Base-by-base conservation (phyloP, 2,888 invertebrate genomes). In the Lampropteryx suffumata region DNA sequence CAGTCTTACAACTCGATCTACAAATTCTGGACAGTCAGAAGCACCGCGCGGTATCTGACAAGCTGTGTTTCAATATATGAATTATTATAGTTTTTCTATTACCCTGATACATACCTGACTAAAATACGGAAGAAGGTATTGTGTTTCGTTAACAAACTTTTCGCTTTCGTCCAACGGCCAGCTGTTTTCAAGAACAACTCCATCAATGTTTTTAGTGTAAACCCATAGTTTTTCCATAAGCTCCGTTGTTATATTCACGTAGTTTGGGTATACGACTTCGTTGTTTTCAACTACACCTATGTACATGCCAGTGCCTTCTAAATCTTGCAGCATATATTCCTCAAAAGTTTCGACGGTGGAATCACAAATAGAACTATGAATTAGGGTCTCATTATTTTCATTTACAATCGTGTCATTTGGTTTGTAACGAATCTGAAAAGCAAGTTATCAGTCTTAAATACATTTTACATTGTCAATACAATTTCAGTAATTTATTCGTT, bases 41-140 rank as follows among this genome's bases (percentile, higher is more conserved):
- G n/a, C n/a, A n/a, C n/a, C n/a, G n/a, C n/a, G n/a, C n/a, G n/a
- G n/a, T n/a, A n/a, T n/a, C n/a, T n/a, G n/a, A n/a, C n/a, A n/a
- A n/a, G n/a, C n/a, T n/a, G n/a, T n/a, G n/a, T n/a, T n/a, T n/a
- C n/a, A n/a, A 17, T 17, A 3, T 17, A 17, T 17, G 17, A 17
- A 17, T 17, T 17, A 4, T 17, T 3, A 17, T 17, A n/a, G n/a
- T n/a, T n/a, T n/a, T n/a, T n/a, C n/a, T n/a, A n/a, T n/a, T n/a
- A n/a, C n/a, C n/a, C n/a, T n/a, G n/a, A n/a, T n/a, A n/a, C 69
- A 65, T 74, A 92, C 92, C 79, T 91, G 57, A 61, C 80, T 90
- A 44, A 90, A 83, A 71, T 92, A 92, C 0, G 91, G 90, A 41
- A 92, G 79, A 45, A 64, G 55, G n/a, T 62, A 55, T 17, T 71